Percentiles rank a stretch among this genome's conserved stretches.
Conservation (phyloP, 2,888 invertebrate species). For the Cheilosia urbana region DNA sequence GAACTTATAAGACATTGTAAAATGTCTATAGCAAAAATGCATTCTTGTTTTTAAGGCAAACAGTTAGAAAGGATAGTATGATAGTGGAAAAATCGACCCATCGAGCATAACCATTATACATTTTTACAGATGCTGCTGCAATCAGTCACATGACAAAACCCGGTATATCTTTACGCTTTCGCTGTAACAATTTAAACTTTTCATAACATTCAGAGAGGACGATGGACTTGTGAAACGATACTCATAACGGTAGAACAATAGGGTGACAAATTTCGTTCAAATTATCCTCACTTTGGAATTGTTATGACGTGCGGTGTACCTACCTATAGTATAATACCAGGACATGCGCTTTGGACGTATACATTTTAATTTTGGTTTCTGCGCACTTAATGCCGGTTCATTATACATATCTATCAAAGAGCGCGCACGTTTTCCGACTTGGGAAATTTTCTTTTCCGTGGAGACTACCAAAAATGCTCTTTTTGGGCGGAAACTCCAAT, state of each 20-base stretch:
- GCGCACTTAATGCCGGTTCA: conserved; percentile 68
- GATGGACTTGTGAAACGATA: not conserved
- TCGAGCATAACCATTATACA: conserved; percentile 39
- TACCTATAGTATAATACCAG: conserved; percentile 3
- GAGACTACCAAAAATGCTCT: conserved; percentile 70
- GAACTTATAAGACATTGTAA: not conserved
- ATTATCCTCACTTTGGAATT: not conserved
- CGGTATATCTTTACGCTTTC: conserved; percentile 25
- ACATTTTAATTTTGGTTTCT: conserved; percentile 35
- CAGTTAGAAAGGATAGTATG: not conserved
- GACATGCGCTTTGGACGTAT: conserved; percentile 15
- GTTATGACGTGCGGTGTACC: conserved; percentile 22
- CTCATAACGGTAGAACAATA: conserved; percentile 46
- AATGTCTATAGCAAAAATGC: not conserved
- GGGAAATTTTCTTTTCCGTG: conserved; percentile 35
- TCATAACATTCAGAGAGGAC: not conserved
- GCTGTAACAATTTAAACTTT: conserved; percentile 22
- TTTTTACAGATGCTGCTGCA: conserved; percentile 54
- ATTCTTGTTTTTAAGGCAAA: too few species aligned
- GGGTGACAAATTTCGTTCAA: conserved; percentile 43
- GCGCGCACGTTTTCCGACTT: conserved; percentile 45
- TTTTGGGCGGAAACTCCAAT: conserved; percentile 75
- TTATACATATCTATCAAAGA: conserved; percentile 9
- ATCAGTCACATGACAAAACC: conserved; percentile 34
- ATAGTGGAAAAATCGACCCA: conserved; percentile 27